Percentiles rank a stretch among this genome's conserved stretches.
phyloP scores from a whole-genome alignment of 2,113 vertebrate species.

The Pandion haliaetus region DNA sequence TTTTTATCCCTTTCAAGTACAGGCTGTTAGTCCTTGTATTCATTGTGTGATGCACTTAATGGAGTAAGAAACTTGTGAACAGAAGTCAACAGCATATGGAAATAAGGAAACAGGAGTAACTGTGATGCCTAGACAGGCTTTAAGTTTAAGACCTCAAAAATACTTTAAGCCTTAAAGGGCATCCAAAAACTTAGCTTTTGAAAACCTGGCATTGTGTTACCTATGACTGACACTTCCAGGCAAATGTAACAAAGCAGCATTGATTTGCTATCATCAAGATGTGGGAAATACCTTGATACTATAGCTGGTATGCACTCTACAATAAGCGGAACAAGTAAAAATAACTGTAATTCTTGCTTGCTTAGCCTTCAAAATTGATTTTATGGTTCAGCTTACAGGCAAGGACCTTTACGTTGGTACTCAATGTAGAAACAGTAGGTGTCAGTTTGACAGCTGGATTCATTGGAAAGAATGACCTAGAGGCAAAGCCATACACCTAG shows the following conservation, averaged over 20 bases:
- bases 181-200: neutral
- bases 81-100: neutral
- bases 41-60: neutral
- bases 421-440: neutral
- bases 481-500: neutral
- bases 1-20: neutral
- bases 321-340: neutral
- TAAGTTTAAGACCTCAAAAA: neutral
- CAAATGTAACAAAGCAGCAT: neutral
- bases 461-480: neutral
- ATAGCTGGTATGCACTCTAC: neutral
- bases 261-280: neutral
- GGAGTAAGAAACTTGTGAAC: neutral
- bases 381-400: neutral
- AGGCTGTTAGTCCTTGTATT: neutral
- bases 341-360: neutral
- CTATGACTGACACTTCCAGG: neutral
- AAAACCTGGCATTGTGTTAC: neutral
- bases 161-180: neutral
- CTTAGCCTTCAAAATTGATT: conserved; percentile 1
- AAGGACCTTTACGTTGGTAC: neutral
- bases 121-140: neutral
- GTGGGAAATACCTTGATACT: neutral
- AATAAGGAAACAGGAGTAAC: neutral
- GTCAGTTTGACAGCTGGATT: neutral